Base-by-base conservation (phyloP, 92 coral and sea anemone species). In the Palythoa grandis region DNA sequence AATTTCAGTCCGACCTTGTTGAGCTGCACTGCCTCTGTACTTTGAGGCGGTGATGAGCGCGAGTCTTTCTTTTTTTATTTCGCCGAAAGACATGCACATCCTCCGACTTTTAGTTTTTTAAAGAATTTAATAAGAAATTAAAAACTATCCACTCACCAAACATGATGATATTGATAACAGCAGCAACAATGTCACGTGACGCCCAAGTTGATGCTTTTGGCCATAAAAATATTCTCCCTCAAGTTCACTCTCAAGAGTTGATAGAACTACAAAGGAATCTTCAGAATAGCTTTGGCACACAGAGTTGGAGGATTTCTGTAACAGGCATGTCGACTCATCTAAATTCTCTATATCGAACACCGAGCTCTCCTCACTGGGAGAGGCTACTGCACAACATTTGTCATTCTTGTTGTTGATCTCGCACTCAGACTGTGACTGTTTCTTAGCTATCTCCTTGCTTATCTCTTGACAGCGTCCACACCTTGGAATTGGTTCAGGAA, bases 131-230 rank as follows among this genome's bases (percentile, higher is more conserved):
- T 29, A 29, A 29, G 35, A 29, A 29, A 29, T 29, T 23, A 43
- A 15, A n/a, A 20, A 47, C 67, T 9, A 23, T 14, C 5, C 22
- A 83, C 96, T 89, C 61, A 95, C 97, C 88, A 95, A 52, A 77
- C 93, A 83, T 68, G 91, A 88, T 1, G 92, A 82, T 70, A 93
- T 37, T 8, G 88, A 82, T 15, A 89, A 82, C 16, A 91, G 68
- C 2, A 95, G 87, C 35, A 95, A 37, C 88, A 95, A 77, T 60
- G 91, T 88, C 75, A 95, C 94, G 63, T 95, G 98, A 43, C 94
- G 95, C 37, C 88, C 98, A 74, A 90, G 88, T 73, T 95, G 98
- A 75, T 95, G 98, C 52, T 90, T 92, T 20, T 92, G 94, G 12
- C 98, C 97, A 75, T 88, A 78, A 22, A 89, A 90, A 85, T 93